phyloP scores from a whole-genome alignment of 2,113 vertebrate genomes.

The Tautogolabrus adspersus region DNA sequence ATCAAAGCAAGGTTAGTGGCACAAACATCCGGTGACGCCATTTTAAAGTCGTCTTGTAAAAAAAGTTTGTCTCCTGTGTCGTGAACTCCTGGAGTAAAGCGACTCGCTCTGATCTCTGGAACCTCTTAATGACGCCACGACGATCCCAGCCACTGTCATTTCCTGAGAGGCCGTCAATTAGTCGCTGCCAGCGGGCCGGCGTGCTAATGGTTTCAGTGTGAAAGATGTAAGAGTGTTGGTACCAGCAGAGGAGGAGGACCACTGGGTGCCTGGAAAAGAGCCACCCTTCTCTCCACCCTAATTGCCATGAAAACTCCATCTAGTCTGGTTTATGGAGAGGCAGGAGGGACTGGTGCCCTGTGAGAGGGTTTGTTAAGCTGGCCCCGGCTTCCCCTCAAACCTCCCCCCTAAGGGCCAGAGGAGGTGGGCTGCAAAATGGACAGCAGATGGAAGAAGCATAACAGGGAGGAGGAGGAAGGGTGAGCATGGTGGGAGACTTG shows the following conservation, averaged over 20 bases:
- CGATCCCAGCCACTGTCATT: constrained; percentile 57
- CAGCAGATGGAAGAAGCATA: constrained; percentile 68
- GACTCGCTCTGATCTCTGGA: constrained; percentile 54
- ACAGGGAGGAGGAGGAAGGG: constrained; percentile 30
- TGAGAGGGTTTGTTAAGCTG: constrained; percentile 73
- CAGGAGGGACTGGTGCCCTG: constrained; percentile 58
- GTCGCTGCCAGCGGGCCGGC: constrained; percentile 47
- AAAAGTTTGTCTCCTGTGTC: constrained; percentile 5
- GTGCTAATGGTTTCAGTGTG: constrained; percentile 73
- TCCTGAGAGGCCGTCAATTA: constrained; percentile 72
- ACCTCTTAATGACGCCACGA: constrained; percentile 36
- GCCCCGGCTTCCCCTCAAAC: constrained; percentile 31
- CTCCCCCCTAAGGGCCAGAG: constrained; percentile 50
- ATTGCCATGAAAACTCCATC: constrained; percentile 76
- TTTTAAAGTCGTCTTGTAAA: constrained; percentile 17
- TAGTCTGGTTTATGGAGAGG: constrained; percentile 65
- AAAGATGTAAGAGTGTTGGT: constrained; percentile 65
- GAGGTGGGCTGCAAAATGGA: constrained; percentile 68
- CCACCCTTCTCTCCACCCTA: constrained; percentile 70
- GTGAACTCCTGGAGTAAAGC: constrained; percentile 38
- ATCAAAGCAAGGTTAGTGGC: constrained; percentile 23
- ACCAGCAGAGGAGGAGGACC: constrained; percentile 58
- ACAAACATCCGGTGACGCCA: background rate
- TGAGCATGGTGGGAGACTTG: constrained; percentile 22
- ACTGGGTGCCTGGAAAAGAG: constrained; percentile 75